Evolutionary conservation across 2,113 vertebrate genomes (phyloP).

Genomic region (Poecile atricapillus): DNA sequence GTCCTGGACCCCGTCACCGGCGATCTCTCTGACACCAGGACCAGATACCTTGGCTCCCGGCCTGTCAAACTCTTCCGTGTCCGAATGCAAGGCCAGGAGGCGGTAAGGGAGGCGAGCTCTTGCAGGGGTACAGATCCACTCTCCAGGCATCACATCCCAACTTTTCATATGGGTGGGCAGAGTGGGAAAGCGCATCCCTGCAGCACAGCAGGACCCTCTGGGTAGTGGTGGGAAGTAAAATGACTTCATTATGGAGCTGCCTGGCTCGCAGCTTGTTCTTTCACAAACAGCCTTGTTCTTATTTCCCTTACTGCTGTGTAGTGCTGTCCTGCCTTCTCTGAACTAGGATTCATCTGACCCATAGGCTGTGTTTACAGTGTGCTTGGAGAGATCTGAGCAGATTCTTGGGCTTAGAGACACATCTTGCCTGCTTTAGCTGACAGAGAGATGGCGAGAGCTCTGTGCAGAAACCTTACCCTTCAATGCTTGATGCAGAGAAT

Average conservation of each 20-base stretch:
- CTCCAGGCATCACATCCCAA: rapidly evolving
- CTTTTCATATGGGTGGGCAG: neutral
- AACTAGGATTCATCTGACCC: neutral
- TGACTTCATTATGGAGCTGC: neutral
- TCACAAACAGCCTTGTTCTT: neutral
- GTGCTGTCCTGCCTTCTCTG: neutral
- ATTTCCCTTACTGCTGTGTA: neutral
- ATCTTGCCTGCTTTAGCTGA: neutral
- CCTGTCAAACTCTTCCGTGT: conserved; percentile 97
- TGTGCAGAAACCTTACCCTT: neutral
- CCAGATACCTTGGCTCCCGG: conserved; percentile 92
- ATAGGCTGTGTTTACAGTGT: neutral
- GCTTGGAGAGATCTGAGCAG: neutral
- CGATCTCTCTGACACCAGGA: conserved; percentile 93
- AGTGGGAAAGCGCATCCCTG: neutral
- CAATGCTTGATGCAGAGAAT: neutral
- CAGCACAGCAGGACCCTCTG: neutral
- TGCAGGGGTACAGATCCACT: neutral
- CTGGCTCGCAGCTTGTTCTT: neutral
- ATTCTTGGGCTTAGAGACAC: neutral
- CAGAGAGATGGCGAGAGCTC: neutral
- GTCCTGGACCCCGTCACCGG: conserved; percentile 96
- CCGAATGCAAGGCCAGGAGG: conserved; percentile 98
- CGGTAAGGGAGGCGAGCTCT: conserved; percentile 78
- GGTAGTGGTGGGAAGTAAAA: neutral